These are phyloP conservation scores for Lutjanus argentimaculatus DNA, from an alignment of 2,797 vertebrate genomes.

Conservation along the genomic window DNA sequence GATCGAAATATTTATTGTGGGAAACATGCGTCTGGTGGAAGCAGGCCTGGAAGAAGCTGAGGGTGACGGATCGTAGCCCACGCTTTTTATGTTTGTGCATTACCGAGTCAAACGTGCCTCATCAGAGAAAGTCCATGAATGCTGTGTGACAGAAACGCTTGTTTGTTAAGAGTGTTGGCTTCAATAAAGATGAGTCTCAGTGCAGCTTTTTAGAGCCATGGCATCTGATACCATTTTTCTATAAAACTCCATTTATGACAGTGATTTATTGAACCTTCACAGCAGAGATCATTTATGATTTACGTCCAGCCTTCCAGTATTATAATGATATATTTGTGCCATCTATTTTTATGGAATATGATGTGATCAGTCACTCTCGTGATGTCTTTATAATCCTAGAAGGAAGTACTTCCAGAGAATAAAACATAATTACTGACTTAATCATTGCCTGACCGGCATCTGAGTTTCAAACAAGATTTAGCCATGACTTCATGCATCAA, in stretches of 20 bases:
- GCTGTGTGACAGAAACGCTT: conserved; percentile 8
- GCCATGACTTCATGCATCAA: conserved; percentile 41
- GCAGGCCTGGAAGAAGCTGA: conserved; percentile 23
- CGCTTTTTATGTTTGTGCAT: conserved; percentile 37
- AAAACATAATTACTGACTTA: conserved; percentile 22
- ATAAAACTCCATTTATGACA: conserved; percentile 34
- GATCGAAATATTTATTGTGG: conserved; percentile 66
- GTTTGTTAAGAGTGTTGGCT: conserved; percentile 21
- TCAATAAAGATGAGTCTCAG: conserved; percentile 18
- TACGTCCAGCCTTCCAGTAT: conserved; percentile 9
- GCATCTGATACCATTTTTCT: conserved; percentile 17
- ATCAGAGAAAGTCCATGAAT: conserved; percentile 32
- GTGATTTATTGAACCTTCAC: conserved; percentile 29
- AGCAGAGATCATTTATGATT: conserved; percentile 36
- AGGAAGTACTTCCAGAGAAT: conserved; percentile 22
- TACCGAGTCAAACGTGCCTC: conserved; percentile 33
- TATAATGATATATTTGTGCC: conserved; percentile 37
- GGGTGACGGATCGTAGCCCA: conserved; percentile 31
- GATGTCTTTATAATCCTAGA: conserved; percentile 31
- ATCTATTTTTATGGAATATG: conserved; percentile 35
- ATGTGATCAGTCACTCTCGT: conserved; percentile 32
- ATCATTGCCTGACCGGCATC: conserved; percentile 13
- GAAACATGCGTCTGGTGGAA: conserved; percentile 43
- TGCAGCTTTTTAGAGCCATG: conserved; percentile 3
- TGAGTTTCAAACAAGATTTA: conserved; percentile 22